phyloP scores from a whole-genome alignment of 1,140 invertebrate genomes.

The Drosophila truncata region DNA sequence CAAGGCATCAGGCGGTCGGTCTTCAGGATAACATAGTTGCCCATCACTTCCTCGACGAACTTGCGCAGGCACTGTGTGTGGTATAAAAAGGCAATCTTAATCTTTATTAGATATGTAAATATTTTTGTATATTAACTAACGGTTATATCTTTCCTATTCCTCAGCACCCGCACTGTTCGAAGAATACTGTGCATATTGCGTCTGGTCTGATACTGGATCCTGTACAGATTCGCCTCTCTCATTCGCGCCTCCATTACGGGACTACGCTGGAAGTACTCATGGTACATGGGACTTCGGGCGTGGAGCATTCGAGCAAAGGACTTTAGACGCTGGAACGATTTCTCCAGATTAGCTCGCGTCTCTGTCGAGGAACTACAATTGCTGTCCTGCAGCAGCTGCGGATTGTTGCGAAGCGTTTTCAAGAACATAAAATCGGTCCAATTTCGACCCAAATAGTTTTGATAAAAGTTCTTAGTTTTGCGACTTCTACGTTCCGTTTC shows the following conservation, averaged over 20 bases:
- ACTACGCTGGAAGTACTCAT: slow-evolving; percentile 37
- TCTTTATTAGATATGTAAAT: background rate
- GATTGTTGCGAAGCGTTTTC: slow-evolving; percentile 51
- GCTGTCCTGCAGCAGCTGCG: slow-evolving; percentile 22
- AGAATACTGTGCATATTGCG: slow-evolving; percentile 75
- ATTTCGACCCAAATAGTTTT: slow-evolving; percentile 65
- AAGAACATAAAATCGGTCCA: slow-evolving; percentile 78
- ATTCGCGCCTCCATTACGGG: slow-evolving; percentile 9
- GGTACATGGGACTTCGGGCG: slow-evolving; percentile 72
- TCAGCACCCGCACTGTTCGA: slow-evolving; percentile 43
- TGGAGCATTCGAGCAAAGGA: slow-evolving; percentile 71
- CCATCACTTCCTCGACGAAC: slow-evolving; percentile 72
- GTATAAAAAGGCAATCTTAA: background rate
- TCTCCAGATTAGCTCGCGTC: slow-evolving; percentile 18
- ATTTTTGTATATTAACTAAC: slow-evolving; percentile 28
- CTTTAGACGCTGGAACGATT: slow-evolving; percentile 27
- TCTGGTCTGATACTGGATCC: slow-evolving; percentile 77
- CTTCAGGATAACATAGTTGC: slow-evolving; percentile 70
- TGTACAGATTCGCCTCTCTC: slow-evolving; percentile 53
- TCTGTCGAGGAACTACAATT: slow-evolving; percentile 19
- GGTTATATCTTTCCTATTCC: slow-evolving; percentile 39
- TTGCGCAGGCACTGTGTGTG: slow-evolving; percentile 57
- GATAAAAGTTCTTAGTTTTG: slow-evolving; percentile 68
- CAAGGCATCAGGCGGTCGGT: slow-evolving; percentile 76
- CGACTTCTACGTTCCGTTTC: slow-evolving; percentile 60